Evolutionary conservation across 2,797 vertebrate genomes (phyloP).

Genomic region (Malacoraja senta): DNA sequence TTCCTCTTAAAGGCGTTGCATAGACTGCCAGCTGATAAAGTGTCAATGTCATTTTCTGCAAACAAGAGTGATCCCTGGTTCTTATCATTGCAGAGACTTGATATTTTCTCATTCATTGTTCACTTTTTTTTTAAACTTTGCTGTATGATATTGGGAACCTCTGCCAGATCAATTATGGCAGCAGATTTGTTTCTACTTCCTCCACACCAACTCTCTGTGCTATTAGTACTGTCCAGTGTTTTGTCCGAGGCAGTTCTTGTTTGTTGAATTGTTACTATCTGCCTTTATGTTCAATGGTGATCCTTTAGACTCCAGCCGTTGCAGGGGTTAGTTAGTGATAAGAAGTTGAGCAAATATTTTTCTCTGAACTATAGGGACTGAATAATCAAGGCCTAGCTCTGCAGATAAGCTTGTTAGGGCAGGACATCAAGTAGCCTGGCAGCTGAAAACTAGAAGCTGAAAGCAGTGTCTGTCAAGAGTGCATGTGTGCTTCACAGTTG

Average conservation of each 20-base stretch:
- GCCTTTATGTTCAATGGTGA: conserved; percentile 39
- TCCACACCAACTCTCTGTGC: neutral
- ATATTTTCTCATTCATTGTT: neutral
- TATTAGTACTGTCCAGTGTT: neutral
- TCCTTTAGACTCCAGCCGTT: conserved; percentile 40
- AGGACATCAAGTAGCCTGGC: conserved; percentile 45
- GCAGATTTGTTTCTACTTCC: too few species aligned
- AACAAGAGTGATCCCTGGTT: neutral
- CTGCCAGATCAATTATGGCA: neutral
- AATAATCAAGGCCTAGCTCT: conserved; percentile 47
- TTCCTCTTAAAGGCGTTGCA: neutral
- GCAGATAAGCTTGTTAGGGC: conserved; percentile 47
- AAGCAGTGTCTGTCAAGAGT: neutral
- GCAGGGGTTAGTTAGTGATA: conserved; percentile 41
- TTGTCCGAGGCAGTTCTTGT: neutral
- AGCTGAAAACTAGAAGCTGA: conserved; percentile 34
- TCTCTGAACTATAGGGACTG: conserved; percentile 43
- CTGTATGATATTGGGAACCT: neutral
- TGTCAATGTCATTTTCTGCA: neutral
- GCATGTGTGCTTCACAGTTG: neutral
- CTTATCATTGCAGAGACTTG: neutral
- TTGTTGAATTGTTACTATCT: neutral
- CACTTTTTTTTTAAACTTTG: too few species aligned
- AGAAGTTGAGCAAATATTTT: conserved; percentile 53
- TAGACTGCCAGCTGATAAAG: neutral